Evolutionary conservation across 1,140 invertebrate species (phyloP).

Genomic region (Drosophila trapezifrons): DNA sequence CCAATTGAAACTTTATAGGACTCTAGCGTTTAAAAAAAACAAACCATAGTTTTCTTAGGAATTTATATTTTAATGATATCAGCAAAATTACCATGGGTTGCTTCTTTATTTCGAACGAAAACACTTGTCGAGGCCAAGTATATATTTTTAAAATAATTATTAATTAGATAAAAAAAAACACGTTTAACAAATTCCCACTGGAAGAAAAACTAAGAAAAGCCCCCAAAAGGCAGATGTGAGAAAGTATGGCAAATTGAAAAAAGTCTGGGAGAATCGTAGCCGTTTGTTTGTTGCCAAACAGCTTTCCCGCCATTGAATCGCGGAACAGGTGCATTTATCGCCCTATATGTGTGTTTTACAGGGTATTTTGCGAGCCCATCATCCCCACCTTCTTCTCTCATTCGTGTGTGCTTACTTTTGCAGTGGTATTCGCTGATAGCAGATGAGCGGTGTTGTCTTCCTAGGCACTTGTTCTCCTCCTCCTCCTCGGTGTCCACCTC

Average conservation of each 20-base stretch:
- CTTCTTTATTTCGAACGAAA: no score
- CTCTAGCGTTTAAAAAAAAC: no score
- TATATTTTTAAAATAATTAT: no score
- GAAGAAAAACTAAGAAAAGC: background rate
- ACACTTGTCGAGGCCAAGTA: no score
- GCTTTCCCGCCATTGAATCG: background rate
- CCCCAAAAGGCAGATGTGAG: background rate
- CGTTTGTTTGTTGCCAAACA: conserved; percentile 6
- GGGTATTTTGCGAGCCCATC: conserved; percentile 3
- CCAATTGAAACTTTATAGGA: no score
- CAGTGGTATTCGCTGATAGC: conserved; percentile 43
- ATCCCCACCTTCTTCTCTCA: background rate
- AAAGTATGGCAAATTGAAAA: background rate
- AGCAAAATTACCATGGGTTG: no score
- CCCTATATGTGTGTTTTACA: background rate
- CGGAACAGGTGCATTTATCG: background rate
- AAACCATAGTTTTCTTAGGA: no score
- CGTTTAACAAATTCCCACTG: background rate
- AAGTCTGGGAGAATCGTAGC: background rate
- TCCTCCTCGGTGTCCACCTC: conserved; percentile 9
- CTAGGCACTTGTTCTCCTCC: conserved; percentile 34
- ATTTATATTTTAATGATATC: no score
- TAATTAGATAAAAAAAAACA: no score
- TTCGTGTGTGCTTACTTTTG: conserved; percentile 34
- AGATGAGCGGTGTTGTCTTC: conserved; percentile 42